A percentile compares a stretch with the other conserved stretches of the same genome.
Conservation (phyloP, 2,113 vertebrate genomes). For the Hippocampus guttulatus region DNA sequence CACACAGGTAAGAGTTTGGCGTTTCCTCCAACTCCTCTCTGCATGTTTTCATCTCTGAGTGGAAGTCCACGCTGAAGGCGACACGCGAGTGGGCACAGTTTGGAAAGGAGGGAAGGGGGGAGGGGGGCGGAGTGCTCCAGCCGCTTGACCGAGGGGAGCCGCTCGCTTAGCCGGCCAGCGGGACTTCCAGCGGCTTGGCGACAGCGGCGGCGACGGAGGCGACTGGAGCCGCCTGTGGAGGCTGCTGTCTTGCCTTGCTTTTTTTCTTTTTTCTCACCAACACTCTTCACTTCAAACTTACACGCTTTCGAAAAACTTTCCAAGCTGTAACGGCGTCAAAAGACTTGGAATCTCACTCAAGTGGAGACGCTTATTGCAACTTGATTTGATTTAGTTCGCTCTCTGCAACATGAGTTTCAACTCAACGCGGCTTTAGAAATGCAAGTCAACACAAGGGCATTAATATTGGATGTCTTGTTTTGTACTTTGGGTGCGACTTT, state of each 20-base stretch:
- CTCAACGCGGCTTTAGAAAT: neutral
- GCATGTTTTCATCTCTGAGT: slow-evolving; percentile 47
- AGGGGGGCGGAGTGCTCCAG: neutral
- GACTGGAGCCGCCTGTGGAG: neutral
- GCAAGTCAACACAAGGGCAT: neutral
- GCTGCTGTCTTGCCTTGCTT: neutral
- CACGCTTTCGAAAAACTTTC: neutral
- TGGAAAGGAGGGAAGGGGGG: neutral
- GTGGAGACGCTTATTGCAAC: slow-evolving; percentile 40
- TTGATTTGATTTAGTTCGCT: slow-evolving; percentile 8
- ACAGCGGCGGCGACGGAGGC: neutral
- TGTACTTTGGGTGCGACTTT: neutral
- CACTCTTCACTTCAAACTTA: neutral
- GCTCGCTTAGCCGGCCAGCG: neutral
- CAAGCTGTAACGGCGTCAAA: neutral
- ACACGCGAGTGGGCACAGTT: slow-evolving; percentile 34
- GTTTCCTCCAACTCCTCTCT: slow-evolving; percentile 61
- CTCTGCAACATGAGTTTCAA: neutral
- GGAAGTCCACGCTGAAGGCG: slow-evolving; percentile 24
- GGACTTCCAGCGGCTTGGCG: neutral
- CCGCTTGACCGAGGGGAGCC: neutral
- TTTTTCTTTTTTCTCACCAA: neutral
- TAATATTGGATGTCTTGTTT: neutral
- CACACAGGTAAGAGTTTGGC: slow-evolving; percentile 90
- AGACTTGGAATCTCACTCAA: slow-evolving; percentile 12